Conservation (phyloP, 2,797 vertebrate species). For the Enteromius mattozi region DNA sequence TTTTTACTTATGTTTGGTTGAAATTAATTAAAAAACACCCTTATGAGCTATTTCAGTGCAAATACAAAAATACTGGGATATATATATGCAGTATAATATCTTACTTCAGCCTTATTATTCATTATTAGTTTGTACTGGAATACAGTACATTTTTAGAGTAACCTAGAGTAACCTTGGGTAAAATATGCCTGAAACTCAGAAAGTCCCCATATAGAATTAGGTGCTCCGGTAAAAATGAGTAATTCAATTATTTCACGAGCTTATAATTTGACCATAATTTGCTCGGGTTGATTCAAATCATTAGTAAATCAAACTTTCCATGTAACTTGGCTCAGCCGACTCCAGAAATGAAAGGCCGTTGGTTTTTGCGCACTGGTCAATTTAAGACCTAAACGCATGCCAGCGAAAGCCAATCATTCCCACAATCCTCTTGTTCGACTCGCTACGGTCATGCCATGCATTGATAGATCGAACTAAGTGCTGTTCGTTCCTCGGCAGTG, state of each 20-base stretch:
- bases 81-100: neutral
- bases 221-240: constrained; percentile 52
- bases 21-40: neutral
- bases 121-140: constrained; percentile 23
- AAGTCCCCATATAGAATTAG: constrained; percentile 35
- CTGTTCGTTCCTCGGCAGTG: constrained; percentile 48
- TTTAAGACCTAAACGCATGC: constrained; percentile 45
- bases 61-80: neutral
- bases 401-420: constrained; percentile 42
- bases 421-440: constrained; percentile 54
- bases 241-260: constrained; percentile 58
- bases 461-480: constrained; percentile 53
- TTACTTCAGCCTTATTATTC: neutral
- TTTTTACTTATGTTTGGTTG: neutral
- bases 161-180: neutral
- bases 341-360: constrained; percentile 54
- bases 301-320: constrained; percentile 64
- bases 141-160: neutral
- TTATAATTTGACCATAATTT: constrained; percentile 62
- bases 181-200: constrained; percentile 30
- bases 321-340: constrained; percentile 57
- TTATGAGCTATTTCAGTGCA: neutral
- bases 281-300: constrained; percentile 61
- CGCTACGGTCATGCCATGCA: constrained; percentile 48
- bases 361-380: constrained; percentile 55